phyloP scores from a whole-genome alignment of 1,140 invertebrate species.

The Sycophila sp. region DNA sequence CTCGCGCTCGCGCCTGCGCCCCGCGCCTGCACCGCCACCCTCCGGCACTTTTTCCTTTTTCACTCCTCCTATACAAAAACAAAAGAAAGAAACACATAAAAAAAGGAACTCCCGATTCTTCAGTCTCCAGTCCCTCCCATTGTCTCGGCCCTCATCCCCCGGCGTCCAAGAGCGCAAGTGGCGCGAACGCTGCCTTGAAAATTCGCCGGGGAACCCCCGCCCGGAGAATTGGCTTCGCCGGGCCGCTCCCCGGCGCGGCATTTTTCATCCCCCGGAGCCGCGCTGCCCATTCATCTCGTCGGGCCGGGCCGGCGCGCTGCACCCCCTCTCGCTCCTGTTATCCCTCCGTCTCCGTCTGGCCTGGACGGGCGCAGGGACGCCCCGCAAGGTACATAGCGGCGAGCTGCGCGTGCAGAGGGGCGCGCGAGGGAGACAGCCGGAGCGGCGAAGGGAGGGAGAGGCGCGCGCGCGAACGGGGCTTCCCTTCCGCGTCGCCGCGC shows the following conservation, averaged over 20 bases:
- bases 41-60: too few species aligned
- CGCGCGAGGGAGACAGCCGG: neutral
- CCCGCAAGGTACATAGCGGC: neutral
- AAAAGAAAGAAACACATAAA: too few species aligned
- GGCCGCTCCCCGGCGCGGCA: too few species aligned
- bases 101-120: too few species aligned
- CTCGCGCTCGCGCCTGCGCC: too few species aligned
- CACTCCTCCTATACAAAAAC: too few species aligned
- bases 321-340: neutral
- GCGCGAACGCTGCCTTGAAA: too few species aligned
- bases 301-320: neutral
- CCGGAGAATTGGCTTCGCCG: too few species aligned
- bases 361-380: neutral
- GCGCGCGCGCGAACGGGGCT: neutral
- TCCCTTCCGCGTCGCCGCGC: constrained; percentile 28
- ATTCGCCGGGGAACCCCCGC: too few species aligned
- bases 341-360: neutral
- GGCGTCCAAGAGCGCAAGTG: too few species aligned
- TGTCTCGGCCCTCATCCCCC: too few species aligned
- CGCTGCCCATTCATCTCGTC: neutral
- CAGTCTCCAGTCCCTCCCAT: too few species aligned
- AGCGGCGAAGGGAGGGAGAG: neutral
- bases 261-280: neutral
- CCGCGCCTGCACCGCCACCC: neutral
- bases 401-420: neutral